Conservation (phyloP, 37 sponge, comb jelly and placozoan species). For the Cliona cf. orientalis region DNA sequence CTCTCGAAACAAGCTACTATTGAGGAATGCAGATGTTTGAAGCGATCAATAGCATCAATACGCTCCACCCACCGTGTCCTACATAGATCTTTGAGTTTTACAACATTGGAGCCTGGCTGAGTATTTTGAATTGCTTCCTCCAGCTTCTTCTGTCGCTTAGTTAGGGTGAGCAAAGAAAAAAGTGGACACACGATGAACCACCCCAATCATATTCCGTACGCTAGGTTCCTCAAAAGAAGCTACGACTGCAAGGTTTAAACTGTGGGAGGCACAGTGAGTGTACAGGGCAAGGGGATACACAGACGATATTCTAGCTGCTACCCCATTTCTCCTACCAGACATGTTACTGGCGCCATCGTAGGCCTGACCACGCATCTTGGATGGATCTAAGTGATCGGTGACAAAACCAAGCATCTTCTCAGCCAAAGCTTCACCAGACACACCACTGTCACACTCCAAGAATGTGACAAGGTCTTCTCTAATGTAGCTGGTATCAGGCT, state of each 20-base stretch:
- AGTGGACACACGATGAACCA: conserved; percentile 3
- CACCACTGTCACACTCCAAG: conserved; percentile 60
- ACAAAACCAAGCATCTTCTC: conserved; percentile 45
- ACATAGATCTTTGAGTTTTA: conserved; percentile 68
- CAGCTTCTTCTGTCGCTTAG: conserved; percentile 50
- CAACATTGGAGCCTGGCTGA: conserved; percentile 15
- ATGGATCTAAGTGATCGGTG: conserved; percentile 48
- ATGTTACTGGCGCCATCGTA: conserved; percentile 83
- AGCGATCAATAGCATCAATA: conserved; percentile 49
- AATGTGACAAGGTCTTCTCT: conserved; percentile 64
- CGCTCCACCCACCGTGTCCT: conserved; percentile 70
- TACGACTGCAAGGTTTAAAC: conserved; percentile 59
- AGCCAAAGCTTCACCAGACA: conserved; percentile 65
- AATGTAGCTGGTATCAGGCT: conserved; percentile 19
- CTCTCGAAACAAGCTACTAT: conserved; percentile 50
- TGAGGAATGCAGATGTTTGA: conserved; percentile 12
- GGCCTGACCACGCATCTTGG: conserved; percentile 70
- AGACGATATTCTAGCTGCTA: conserved; percentile 22
- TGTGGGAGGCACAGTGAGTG: conserved; percentile 53
- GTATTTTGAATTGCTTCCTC: conserved; percentile 23
- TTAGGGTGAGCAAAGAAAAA: conserved; percentile 47
- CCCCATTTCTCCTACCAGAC: conserved; percentile 39
- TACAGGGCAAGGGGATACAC: conserved; percentile 49
- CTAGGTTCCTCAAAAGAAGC: conserved; percentile 18
- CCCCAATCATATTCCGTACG: conserved; percentile 46